Conservation (phyloP, 35 echinoderm and acorn worm species). For the Eucidaris tribuloides region DNA sequence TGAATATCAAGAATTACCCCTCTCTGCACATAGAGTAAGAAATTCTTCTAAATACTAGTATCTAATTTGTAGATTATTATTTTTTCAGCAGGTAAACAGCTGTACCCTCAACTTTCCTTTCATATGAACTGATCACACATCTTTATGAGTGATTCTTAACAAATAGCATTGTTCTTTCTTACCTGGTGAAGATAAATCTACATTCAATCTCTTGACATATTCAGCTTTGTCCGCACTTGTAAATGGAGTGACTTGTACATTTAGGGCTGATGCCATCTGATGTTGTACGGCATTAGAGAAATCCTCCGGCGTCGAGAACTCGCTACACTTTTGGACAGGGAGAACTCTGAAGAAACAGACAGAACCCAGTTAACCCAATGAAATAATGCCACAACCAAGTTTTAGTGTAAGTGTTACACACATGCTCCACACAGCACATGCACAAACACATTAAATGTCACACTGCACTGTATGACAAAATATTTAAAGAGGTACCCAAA, state of each 20-base stretch:
- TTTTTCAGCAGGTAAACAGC: background rate
- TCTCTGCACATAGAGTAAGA: background rate
- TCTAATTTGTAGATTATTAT: background rate
- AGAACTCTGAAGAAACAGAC: constrained; percentile 51
- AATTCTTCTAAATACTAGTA: background rate
- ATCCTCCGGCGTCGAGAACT: constrained; percentile 59
- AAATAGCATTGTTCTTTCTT: background rate
- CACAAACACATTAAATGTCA: too few relatives aligned
- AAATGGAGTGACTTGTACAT: constrained; percentile 55
- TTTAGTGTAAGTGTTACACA: background rate
- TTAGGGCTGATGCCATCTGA: constrained; percentile 74
- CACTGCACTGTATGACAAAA: background rate
- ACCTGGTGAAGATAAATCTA: background rate
- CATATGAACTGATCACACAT: background rate
- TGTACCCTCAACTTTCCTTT: background rate
- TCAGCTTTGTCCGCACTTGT: constrained; percentile 95
- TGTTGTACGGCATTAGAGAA: constrained; percentile 65
- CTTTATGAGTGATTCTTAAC: background rate
- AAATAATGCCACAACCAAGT: background rate
- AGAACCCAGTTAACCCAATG: background rate
- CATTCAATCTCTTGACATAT: constrained; percentile 62
- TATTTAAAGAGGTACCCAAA: background rate
- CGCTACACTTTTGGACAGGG: constrained; percentile 49
- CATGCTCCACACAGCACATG: too few relatives aligned
- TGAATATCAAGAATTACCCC: background rate